Evolutionary conservation across 2,113 vertebrate genomes (phyloP), one percentile per base, ranked within the genome.

Genomic region (Dendrocopos noguchii): DNA sequence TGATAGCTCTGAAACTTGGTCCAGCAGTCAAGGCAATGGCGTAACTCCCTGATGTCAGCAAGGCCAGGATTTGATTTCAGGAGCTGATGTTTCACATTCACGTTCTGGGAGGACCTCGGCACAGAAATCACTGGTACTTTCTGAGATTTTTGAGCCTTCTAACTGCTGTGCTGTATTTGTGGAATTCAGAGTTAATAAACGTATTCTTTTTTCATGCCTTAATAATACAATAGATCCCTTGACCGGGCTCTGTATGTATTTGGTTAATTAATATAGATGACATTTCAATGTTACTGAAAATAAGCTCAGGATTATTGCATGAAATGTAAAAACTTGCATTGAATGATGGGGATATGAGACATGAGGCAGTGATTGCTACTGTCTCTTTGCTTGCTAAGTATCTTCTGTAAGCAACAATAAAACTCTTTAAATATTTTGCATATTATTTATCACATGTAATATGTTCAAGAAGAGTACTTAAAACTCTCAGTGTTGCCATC

Each of bases 371-470:
- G 65, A 94, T 83, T 93, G 89, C 93, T 93, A 34, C 91, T 92
- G 95, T 91, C 93, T 96, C 82, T 89, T 92, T 94, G 96, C 96
- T 94, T 96, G 96, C 95, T 96, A 96, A 91, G 74, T 94, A 96
- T 94, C 93, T 96, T 96, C 95, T 94, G 91, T 94, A 96, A 96
- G 95, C 94, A 96, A 96, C 94, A 95, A 96, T 95, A 96, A 94
- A 96, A 92, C 92, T 92, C 89, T 96, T 96, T 93, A 91, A 96
- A 85, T 95, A 94, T 96, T 95, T 96, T 96, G 87, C 91, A 50
- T 96, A 91, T 96, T 96, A 96, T 96, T 96, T 96, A 96, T 96
- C 94, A 95, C 95, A 96, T 94, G 90, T 95, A 94, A 94, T 92
- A 91, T 96, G 94, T 96, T 95, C 79, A 87, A 94, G 46, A 89